Evolutionary conservation across 2,797 vertebrate species (phyloP).

Genomic region (Natrix natrix): DNA sequence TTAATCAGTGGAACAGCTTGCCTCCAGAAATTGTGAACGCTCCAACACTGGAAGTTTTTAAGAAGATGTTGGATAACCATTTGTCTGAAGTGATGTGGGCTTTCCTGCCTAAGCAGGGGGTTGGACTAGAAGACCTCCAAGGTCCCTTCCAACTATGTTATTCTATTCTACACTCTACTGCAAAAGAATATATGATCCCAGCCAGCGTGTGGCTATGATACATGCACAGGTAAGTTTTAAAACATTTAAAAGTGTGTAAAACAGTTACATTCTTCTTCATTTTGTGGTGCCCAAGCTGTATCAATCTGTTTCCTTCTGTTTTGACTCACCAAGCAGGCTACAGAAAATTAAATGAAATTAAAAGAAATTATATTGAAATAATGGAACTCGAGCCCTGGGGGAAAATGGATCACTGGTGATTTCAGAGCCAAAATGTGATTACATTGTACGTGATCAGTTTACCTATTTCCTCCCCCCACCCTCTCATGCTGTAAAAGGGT

Average conservation of each 20-base stretch:
- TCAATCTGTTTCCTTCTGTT: background rate
- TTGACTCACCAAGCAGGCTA: background rate
- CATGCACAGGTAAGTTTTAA: background rate
- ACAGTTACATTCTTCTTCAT: background rate
- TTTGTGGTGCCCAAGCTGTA: background rate
- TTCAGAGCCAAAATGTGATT: background rate
- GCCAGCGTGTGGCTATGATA: background rate
- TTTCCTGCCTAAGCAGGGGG: too few relatives aligned
- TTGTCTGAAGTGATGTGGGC: too few relatives aligned
- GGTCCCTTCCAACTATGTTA: too few relatives aligned
- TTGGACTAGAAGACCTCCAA: too few relatives aligned
- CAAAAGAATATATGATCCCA: background rate
- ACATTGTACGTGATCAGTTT: background rate
- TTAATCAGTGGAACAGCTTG: too few relatives aligned
- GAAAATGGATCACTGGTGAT: background rate
- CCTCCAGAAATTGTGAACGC: too few relatives aligned
- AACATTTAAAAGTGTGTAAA: background rate
- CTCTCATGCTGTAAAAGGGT: background rate
- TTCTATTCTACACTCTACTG: background rate
- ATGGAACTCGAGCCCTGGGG: background rate
- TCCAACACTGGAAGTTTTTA: too few relatives aligned
- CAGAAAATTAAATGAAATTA: background rate
- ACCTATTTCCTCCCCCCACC: background rate
- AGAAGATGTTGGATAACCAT: too few relatives aligned
- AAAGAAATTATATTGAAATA: background rate